Evolutionary conservation across 2,113 vertebrate genomes (phyloP).

Genomic region (Pelusios castaneus): DNA sequence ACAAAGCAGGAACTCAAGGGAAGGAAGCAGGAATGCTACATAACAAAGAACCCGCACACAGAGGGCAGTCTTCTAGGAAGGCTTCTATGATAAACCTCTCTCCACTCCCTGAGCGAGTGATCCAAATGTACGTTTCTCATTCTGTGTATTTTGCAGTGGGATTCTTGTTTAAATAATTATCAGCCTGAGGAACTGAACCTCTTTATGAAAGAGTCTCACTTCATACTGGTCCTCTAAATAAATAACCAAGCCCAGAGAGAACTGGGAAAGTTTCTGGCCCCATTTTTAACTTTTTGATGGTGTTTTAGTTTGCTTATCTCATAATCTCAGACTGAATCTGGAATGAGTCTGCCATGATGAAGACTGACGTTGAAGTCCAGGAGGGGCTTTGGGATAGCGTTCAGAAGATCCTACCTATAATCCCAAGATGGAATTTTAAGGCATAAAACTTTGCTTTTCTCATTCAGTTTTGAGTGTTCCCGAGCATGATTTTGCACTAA

Average conservation of each 20-base stretch:
- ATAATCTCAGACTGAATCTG: background rate
- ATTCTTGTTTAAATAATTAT: background rate
- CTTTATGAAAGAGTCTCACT: background rate
- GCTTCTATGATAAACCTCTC: background rate
- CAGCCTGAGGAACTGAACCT: background rate
- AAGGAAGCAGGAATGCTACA: background rate
- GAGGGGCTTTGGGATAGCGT: background rate
- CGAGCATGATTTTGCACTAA: background rate
- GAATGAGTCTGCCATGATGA: background rate
- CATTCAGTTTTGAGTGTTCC: background rate
- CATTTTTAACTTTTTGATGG: background rate
- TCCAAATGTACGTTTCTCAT: background rate
- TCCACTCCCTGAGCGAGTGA: too few relatives aligned
- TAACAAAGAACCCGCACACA: background rate
- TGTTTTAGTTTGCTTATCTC: background rate
- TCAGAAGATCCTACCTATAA: background rate
- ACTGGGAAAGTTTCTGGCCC: background rate
- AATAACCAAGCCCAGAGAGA: background rate
- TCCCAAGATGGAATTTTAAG: background rate
- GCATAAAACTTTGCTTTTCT: background rate
- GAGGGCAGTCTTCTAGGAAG: background rate
- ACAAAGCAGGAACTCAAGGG: background rate
- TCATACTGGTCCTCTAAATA: background rate
- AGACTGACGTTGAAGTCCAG: background rate
- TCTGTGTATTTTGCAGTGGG: background rate